Evolutionary conservation across 1,140 invertebrate species (phyloP).

Genomic region (Propsilocerus akamusi): DNA sequence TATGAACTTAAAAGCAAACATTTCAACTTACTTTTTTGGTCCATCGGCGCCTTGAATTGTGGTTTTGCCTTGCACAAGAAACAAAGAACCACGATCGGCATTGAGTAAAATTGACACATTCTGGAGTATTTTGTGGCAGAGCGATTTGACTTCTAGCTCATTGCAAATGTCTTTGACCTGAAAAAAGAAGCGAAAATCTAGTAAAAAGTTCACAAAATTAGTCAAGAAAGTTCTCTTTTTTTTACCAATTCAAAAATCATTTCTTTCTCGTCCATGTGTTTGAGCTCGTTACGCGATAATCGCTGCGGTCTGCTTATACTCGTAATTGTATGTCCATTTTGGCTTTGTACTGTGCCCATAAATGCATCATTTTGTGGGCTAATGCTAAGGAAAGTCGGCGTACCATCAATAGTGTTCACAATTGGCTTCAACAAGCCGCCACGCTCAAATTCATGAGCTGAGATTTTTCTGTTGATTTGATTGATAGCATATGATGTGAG

Average conservation of each 20-base stretch:
- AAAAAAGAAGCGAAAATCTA: constrained; percentile 14
- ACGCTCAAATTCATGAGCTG: constrained; percentile 86
- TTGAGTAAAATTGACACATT: constrained; percentile 83
- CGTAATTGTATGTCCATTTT: constrained; percentile 10
- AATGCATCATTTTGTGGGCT: constrained; percentile 22
- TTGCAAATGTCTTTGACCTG: constrained; percentile 91
- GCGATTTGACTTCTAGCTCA: constrained; percentile 77
- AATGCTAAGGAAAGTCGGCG: constrained; percentile 66
- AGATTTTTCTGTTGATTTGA: constrained; percentile 59
- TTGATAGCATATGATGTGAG: not conserved
- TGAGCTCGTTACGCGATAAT: constrained; percentile 60
- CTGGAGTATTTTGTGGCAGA: constrained; percentile 92
- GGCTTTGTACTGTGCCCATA: constrained; percentile 10
- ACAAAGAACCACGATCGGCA: constrained; percentile 82
- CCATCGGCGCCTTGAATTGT: constrained; percentile 18
- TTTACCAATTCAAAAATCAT: constrained; percentile 84
- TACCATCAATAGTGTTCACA: constrained; percentile 77
- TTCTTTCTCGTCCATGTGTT: constrained; percentile 81
- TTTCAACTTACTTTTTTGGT: constrained; percentile 23
- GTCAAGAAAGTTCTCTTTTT: constrained; percentile 9
- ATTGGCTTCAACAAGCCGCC: constrained; percentile 80
- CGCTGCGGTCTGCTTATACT: constrained; percentile 35
- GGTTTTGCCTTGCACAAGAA: constrained; percentile 70
- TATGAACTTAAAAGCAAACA: no score
- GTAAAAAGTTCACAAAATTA: constrained; percentile 4